Percentiles rank a stretch among this genome's conserved stretches.
These are phyloP conservation scores for Adelphocoris suturalis DNA, from an alignment of 2,888 invertebrate species.

Conservation along the genomic window DNA sequence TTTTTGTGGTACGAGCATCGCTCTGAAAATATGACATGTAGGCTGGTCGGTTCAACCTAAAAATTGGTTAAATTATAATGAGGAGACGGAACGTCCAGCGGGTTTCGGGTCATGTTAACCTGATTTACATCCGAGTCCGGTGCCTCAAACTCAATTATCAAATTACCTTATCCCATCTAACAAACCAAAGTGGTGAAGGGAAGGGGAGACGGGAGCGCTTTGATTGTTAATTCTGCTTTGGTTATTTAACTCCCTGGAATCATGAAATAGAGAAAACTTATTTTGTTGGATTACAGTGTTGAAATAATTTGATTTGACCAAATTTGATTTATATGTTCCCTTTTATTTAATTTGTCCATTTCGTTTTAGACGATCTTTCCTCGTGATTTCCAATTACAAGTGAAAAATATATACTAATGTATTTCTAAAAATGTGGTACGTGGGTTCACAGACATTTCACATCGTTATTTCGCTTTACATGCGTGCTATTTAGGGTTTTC, in stretches of 20 bases:
- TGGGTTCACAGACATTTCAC: too few relatives aligned
- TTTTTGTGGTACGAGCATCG: conserved; percentile 29
- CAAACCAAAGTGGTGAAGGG: conserved; percentile 24
- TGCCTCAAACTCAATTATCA: conserved; percentile 51
- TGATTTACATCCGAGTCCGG: conserved; percentile 50
- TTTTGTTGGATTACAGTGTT: not conserved
- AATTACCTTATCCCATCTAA: conserved; percentile 50
- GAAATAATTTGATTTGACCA: not conserved
- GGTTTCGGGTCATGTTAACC: conserved; percentile 58
- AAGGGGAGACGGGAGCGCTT: not conserved
- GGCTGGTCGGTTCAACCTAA: conserved; percentile 18
- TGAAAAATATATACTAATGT: too few relatives aligned
- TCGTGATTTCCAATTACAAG: too few relatives aligned
- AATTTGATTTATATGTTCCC: too few relatives aligned
- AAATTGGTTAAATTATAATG: conserved; percentile 66
- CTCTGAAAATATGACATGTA: too few relatives aligned
- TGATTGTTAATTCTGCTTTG: conserved; percentile 55
- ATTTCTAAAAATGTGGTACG: too few relatives aligned
- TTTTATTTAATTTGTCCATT: too few relatives aligned
- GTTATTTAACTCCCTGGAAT: not conserved
- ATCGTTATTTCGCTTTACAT: too few relatives aligned
- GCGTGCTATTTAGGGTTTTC: too few relatives aligned
- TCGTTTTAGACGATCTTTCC: too few relatives aligned
- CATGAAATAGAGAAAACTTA: not conserved
- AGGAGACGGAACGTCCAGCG: conserved; percentile 37